Evolutionary conservation across 2,797 vertebrate genomes (phyloP), one percentile per base, ranked within the genome.

Genomic region (Rhinatrema bivittatum): DNA sequence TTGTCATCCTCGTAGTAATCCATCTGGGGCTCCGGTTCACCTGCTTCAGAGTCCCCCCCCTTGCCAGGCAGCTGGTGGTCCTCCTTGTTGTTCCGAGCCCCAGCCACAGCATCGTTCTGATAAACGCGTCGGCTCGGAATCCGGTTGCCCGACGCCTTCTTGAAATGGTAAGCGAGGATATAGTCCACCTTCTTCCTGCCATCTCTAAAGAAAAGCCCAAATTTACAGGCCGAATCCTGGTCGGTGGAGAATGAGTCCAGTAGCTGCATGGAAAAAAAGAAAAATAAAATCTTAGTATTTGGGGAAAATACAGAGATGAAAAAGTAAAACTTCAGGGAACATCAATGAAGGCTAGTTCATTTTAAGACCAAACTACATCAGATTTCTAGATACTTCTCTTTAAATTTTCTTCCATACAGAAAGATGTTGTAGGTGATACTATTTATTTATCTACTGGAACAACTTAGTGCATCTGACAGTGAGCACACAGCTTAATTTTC

Each of bases 141-240:
- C 13, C 36, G 72, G 28, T 70, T 50, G 1, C 63, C 46, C 0
- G 80, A 61, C 6, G 85, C 72, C 56, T 91, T 89, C 66, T 90
- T 87, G 65, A 91, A 82, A 2, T 86, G 81, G 69, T 97, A 97
- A 2, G 91, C 86, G 28, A 99, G 69, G 37, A 97, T 88, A 10
- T 94, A 98, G 62, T 99, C 95, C 40, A 95, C 87, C 43, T 87
- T 84, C 14, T 90, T 85, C 32, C 56, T 68, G 15, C 93, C 93
- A 4, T 97, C 95, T 16, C 76, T 49, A 63, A 98, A 94, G 74
- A 83, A 95, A 1, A 90, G 83, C 23, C 89, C 91, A 0, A 78
- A 74, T 13, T 64, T 77, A 46, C 74, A 71, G 27, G 60, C 68
- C 4, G 78, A 76, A 28, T 87, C 91, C 0, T 87, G 86, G 22